phyloP scores from a whole-genome alignment of 1,140 invertebrate species.

The Coenobita brevimanus region DNA sequence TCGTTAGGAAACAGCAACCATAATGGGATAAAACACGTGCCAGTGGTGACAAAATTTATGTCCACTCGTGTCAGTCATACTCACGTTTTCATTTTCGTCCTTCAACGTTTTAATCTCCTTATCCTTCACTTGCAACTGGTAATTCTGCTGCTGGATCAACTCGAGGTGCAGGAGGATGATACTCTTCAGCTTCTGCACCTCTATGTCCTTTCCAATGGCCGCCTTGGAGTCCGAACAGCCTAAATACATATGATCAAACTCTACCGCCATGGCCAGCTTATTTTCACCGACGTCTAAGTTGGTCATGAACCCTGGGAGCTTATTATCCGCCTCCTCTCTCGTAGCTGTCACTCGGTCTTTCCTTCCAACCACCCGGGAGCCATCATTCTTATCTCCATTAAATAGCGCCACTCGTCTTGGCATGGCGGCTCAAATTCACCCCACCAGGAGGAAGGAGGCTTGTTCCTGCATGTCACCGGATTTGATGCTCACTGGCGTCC shows the following conservation, averaged over 20 bases:
- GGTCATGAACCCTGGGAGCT: neutral
- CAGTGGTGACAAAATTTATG: too few species aligned
- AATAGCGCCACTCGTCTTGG: constrained; percentile 41
- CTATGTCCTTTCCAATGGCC: constrained; percentile 54
- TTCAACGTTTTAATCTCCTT: constrained; percentile 45
- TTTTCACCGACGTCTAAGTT: constrained; percentile 28
- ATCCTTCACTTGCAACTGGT: constrained; percentile 53
- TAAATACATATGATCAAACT: constrained; percentile 58
- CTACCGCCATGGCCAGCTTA: constrained; percentile 56
- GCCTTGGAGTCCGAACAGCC: constrained; percentile 58
- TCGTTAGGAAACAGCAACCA: too few species aligned
- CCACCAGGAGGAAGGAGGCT: neutral
- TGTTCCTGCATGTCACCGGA: constrained; percentile 33
- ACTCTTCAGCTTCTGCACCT: constrained; percentile 56
- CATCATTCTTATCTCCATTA: constrained; percentile 54
- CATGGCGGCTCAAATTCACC: constrained; percentile 34
- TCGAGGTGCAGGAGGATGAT: constrained; percentile 48
- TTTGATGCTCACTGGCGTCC: neutral
- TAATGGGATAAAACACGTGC: too few species aligned
- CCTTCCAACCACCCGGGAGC: constrained; percentile 5
- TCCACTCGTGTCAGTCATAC: too few species aligned
- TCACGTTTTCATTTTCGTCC: constrained; percentile 58
- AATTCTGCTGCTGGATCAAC: constrained; percentile 52
- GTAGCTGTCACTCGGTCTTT: constrained; percentile 31
- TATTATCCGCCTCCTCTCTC: neutral